phyloP scores from a whole-genome alignment of 1,140 invertebrate genomes.

The Ostrea edulis region DNA sequence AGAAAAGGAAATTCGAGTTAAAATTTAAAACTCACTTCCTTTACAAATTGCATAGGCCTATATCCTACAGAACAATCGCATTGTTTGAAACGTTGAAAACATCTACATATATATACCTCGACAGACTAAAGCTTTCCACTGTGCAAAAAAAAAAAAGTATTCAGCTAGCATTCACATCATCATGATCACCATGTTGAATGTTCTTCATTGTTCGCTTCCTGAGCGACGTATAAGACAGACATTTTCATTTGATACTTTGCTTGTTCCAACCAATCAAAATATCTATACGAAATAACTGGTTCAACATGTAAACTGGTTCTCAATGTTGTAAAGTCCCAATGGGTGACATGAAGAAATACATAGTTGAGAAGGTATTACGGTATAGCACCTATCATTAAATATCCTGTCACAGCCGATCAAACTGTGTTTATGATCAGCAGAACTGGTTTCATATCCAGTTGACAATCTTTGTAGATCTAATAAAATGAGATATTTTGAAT shows the following conservation, averaged over 20 bases:
- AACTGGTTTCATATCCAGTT: too few relatives aligned
- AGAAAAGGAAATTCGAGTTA: neutral
- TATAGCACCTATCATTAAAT: neutral
- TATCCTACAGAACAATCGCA: neutral
- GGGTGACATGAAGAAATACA: neutral
- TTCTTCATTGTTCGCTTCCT: neutral
- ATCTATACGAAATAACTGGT: neutral
- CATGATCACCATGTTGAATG: neutral
- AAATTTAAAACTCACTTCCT: neutral
- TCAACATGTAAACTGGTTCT: neutral
- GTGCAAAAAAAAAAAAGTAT: neutral
- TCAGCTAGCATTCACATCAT: slow-evolving; percentile 4
- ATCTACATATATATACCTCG: neutral
- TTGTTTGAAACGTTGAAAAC: neutral
- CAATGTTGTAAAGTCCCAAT: neutral
- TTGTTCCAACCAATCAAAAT: neutral
- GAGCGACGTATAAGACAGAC: neutral
- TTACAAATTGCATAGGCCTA: too few relatives aligned
- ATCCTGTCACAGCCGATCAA: too few relatives aligned
- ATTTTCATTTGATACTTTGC: neutral
- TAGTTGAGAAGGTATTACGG: neutral
- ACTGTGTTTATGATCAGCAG: too few relatives aligned
- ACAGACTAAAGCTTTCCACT: neutral
- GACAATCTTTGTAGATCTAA: too few relatives aligned
- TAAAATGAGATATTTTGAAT: too few relatives aligned